Conservation (phyloP, 2,113 vertebrate genomes). For the Glaucidium brasilianum region DNA sequence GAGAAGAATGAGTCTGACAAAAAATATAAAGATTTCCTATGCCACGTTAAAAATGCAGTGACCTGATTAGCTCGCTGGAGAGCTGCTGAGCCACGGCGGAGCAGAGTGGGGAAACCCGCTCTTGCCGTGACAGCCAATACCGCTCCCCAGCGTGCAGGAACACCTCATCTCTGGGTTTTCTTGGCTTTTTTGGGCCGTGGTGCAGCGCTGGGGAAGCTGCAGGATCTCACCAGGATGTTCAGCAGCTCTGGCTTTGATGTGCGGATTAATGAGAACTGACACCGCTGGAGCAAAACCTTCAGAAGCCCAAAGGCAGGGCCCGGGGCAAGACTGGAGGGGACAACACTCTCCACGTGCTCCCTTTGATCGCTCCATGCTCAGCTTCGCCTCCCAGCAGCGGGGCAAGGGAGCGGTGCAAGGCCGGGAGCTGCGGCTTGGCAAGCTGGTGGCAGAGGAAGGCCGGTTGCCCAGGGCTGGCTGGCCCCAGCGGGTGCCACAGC, state of each 20-base stretch:
- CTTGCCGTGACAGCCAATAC: rapidly evolving
- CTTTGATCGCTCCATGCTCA: background rate
- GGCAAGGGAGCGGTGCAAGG: rapidly evolving
- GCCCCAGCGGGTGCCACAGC: rapidly evolving
- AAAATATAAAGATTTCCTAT: conserved; percentile 21
- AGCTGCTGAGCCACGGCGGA: background rate
- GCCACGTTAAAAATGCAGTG: background rate
- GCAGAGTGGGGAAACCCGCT: background rate
- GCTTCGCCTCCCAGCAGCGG: background rate
- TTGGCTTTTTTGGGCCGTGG: no score
- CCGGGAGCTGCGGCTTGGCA: rapidly evolving
- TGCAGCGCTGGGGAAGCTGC: background rate
- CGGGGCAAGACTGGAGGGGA: background rate
- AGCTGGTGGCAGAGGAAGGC: rapidly evolving
- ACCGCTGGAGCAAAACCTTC: background rate
- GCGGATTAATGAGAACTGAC: background rate
- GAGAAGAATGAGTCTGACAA: conserved; percentile 22
- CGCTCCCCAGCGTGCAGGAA: rapidly evolving
- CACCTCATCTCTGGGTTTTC: background rate
- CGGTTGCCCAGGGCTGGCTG: background rate
- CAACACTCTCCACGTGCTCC: background rate
- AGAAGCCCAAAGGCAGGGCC: conserved; percentile 44
- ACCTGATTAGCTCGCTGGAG: background rate
- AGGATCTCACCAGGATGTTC: background rate
- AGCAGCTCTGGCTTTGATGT: conserved; percentile 11